Base-by-base conservation (phyloP, 2,888 invertebrate genomes). In the Hermodice carunculata region DNA sequence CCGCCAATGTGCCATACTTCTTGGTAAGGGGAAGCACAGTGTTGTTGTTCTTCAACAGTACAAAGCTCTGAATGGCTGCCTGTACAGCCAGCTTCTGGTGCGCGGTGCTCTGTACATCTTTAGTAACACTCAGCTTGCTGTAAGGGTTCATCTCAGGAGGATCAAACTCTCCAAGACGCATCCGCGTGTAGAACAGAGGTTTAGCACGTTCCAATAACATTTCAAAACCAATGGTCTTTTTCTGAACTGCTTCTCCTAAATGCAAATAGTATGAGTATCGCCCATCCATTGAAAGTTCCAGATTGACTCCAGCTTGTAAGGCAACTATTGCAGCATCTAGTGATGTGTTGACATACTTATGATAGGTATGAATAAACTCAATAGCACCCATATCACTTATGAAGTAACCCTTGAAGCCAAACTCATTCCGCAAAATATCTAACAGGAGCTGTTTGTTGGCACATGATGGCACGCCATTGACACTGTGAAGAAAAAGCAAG, bases 101-200 rank as follows among this genome's bases (percentile, higher is more conserved):
- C 2, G 54, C 69, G 8, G 34, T 32, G 48, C 67, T 72, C 63
- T 75, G 73, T 3, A 78, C 57, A 1, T 65, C 40, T 32, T 69
- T 53, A 32, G 78, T 64, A 29, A 68, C 42, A 46, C 66, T 52
- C 31, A 80, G 65, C 11, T 58, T 59, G 24, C 57, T 59, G 64
- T 81, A 82, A 0, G 82, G 82, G 66, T 81, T 81, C 78, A 78
- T 78, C 28, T 32, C 51, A 1, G 58, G 52, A 6, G 75, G 75
- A 60, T 75, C 75, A 62, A 75, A 75, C 37, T 70, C 64, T 22
- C 76, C 76, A 1, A 75, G 61, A 11, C 67, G 53, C 69, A 76
- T 63, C 29, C 76, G 37, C n/a, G 74, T 73, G 19, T 72, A 67
- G 49, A 76, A 73, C 29, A 76, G 56, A 14, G 66, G 70, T 26